Evolutionary conservation across 1,140 invertebrate species (phyloP).

Genomic region (Heliconius congener): DNA sequence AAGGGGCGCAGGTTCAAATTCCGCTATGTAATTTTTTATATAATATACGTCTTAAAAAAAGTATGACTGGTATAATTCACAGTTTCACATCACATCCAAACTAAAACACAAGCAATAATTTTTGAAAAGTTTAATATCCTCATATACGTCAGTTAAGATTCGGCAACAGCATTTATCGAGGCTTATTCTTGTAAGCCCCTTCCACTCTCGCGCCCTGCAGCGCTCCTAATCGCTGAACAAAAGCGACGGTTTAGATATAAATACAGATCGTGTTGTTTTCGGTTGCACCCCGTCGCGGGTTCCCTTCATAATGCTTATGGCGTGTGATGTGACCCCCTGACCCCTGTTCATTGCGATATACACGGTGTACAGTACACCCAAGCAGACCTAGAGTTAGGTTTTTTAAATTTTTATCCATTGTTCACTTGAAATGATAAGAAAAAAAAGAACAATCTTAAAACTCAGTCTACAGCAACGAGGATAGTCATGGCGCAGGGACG

Average conservation of each 20-base stretch:
- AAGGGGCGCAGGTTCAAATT: too few species aligned
- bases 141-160: constrained; percentile 37
- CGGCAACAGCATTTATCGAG: constrained; percentile 41
- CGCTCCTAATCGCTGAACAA: constrained; percentile 72
- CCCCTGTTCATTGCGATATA: neutral
- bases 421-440: too few species aligned
- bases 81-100: neutral
- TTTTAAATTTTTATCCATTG: too few species aligned
- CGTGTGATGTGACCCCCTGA: constrained; percentile 1
- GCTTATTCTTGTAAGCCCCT: constrained; percentile 55
- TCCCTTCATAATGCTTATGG: constrained; percentile 23
- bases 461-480: too few species aligned
- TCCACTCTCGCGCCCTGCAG: constrained; percentile 52
- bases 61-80: too few species aligned
- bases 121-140: constrained; percentile 29
- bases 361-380: neutral
- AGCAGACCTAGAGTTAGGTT: too few species aligned
- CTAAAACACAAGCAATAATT: constrained; percentile 18
- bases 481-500: too few species aligned
- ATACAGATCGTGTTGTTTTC: constrained; percentile 79
- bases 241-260: constrained; percentile 74
- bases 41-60: too few species aligned
- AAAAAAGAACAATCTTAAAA: too few species aligned
- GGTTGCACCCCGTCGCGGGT: constrained; percentile 58
- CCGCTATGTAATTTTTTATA: too few species aligned